These are phyloP conservation scores for Agrochola lychnidis DNA, from an alignment of 2,888 invertebrate genomes.

Conservation along the genomic window DNA sequence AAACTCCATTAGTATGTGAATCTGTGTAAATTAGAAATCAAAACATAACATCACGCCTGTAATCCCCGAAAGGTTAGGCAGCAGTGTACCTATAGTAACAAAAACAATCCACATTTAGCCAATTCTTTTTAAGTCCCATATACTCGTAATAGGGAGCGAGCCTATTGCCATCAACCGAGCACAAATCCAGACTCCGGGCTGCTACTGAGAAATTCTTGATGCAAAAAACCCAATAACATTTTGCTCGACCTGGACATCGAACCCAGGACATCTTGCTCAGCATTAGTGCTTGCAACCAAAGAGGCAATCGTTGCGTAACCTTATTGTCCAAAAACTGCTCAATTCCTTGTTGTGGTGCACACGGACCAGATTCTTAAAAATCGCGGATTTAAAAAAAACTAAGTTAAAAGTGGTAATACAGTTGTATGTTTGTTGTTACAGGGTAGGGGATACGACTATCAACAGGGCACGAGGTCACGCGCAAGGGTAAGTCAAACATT, in stretches of 20 bases:
- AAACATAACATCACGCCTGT: background rate
- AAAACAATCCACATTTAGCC: background rate
- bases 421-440: constrained; percentile 71
- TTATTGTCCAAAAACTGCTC: no score
- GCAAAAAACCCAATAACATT: no score
- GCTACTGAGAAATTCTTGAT: no score
- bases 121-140: background rate
- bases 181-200: no score
- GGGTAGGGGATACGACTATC: constrained; percentile 87
- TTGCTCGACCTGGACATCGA: no score
- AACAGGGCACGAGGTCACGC: constrained; percentile 86
- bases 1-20: background rate
- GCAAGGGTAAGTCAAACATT: constrained; percentile 81
- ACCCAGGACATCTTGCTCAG: no score
- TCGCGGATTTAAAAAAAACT: background rate
- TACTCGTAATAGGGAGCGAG: background rate
- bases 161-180: no score
- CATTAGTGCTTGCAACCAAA: no score
- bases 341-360: background rate
- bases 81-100: background rate
- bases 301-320: no score
- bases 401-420: background rate
- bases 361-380: background rate
- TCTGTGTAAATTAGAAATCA: background rate
- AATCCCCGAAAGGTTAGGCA: background rate